Evolutionary conservation across 2,888 invertebrate genomes (phyloP).

Genomic region (Sphecodes monilicornis): DNA sequence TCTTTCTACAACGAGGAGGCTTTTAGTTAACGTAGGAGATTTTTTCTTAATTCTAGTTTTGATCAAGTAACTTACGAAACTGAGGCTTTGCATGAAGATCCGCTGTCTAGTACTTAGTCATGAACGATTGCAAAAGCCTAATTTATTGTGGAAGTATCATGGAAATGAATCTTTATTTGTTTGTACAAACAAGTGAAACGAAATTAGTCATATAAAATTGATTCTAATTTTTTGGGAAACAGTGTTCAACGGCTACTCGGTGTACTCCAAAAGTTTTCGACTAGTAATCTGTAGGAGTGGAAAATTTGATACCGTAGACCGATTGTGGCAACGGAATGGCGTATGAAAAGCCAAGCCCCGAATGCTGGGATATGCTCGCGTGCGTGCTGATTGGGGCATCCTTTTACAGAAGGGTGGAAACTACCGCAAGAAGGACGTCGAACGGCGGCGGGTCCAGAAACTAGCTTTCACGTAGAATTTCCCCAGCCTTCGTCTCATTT

Average conservation of each 20-base stretch:
- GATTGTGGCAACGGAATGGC: conserved; percentile 14
- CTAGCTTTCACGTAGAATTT: conserved; percentile 49
- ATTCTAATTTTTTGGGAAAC: background rate
- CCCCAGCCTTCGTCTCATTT: conserved; percentile 50
- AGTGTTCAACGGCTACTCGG: background rate
- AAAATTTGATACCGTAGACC: background rate
- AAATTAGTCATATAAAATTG: background rate
- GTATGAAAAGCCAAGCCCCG: conserved; percentile 8
- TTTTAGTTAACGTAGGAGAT: too few relatives aligned
- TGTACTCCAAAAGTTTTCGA: background rate
- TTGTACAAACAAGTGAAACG: background rate
- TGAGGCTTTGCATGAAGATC: too few relatives aligned
- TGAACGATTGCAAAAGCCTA: background rate
- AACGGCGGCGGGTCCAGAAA: conserved; percentile 54
- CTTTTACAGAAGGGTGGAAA: conserved; percentile 52
- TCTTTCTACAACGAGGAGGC: too few relatives aligned
- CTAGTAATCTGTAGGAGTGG: background rate
- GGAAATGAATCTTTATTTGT: background rate
- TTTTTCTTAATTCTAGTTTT: too few relatives aligned
- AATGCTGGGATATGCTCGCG: conserved; percentile 50
- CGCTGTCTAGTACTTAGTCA: too few relatives aligned
- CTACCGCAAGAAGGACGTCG: conserved; percentile 47
- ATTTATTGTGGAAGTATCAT: too few relatives aligned
- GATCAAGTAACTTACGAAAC: too few relatives aligned
- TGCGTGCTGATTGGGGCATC: conserved; percentile 58